Conservation (phyloP, 1,140 invertebrate genomes). For the Dreissena polymorpha region DNA sequence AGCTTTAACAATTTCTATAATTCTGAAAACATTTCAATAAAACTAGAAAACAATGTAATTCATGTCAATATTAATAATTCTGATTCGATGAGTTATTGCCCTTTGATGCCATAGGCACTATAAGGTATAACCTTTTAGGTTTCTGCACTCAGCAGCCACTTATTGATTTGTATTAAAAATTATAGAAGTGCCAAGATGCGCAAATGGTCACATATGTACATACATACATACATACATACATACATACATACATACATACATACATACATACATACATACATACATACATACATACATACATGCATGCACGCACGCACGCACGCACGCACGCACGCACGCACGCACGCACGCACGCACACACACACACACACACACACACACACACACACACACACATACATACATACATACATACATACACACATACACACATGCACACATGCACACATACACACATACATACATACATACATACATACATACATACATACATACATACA, state of each 20-base stretch:
- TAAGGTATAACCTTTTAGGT: no score
- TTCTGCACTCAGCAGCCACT: no score
- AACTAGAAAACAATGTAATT: no score
- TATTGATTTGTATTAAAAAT: no score
- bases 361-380: not conserved
- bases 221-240: slow-evolving; percentile 12
- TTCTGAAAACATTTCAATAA: no score
- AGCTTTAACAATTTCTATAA: no score
- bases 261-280: slow-evolving; percentile 12
- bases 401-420: not conserved
- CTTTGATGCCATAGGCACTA: no score
- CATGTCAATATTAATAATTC: no score
- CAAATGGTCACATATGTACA: no score
- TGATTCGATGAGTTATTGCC: no score
- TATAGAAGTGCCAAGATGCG: no score
- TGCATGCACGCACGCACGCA: not conserved
- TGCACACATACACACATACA: slow-evolving; percentile 3
- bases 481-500: slow-evolving; percentile 43
- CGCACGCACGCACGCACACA: not conserved
- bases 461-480: slow-evolving; percentile 40
- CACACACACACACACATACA: not conserved
- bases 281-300: slow-evolving; percentile 16
- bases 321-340: not conserved
- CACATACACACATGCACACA: not conserved
- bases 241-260: slow-evolving; percentile 14